Conservation (phyloP, 35 echinoderm and acorn worm species). For the Patiria miniata region DNA sequence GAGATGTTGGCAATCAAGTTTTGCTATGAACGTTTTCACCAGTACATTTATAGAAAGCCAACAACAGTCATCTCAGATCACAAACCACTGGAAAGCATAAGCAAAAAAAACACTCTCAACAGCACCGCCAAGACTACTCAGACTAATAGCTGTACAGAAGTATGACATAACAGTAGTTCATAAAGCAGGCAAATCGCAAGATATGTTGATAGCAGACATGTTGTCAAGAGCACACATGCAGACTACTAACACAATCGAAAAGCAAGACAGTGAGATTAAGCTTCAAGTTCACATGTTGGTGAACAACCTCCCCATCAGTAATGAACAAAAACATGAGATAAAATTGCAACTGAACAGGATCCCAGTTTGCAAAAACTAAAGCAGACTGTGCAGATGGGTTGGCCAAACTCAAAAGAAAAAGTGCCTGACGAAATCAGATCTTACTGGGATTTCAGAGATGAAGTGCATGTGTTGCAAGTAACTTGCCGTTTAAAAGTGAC, state of each 20-base stretch:
- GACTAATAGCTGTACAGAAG: neutral
- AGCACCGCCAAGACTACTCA: conserved; percentile 31
- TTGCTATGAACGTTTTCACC: conserved; percentile 70
- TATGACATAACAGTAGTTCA: conserved; percentile 23
- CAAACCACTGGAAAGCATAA: conserved; percentile 38
- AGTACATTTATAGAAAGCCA: conserved; percentile 54
- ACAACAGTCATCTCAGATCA: conserved; percentile 6
- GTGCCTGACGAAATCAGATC: conserved; percentile 35
- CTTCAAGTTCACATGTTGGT: conserved; percentile 49
- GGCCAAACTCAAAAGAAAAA: conserved; percentile 34
- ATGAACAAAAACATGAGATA: conserved; percentile 33
- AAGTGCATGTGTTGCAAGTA: conserved; percentile 26
- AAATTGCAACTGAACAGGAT: conserved; percentile 29
- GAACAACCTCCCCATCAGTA: neutral
- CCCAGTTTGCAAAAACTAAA: conserved; percentile 19
- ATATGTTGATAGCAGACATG: conserved; percentile 46
- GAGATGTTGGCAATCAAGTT: conserved; percentile 61
- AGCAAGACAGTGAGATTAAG: conserved; percentile 7
- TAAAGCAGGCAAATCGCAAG: conserved; percentile 42
- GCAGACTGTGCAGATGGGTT: conserved; percentile 24
- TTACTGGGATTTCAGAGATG: conserved; percentile 52
- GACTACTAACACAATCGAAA: neutral
- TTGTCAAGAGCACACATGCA: conserved; percentile 35
- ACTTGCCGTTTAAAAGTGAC: conserved; percentile 28
- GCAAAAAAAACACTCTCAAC: conserved; percentile 1